Percentiles rank a stretch among this genome's conserved stretches.
phyloP scores from a whole-genome alignment of 2,888 invertebrate species.

The Philereme transversata region DNA sequence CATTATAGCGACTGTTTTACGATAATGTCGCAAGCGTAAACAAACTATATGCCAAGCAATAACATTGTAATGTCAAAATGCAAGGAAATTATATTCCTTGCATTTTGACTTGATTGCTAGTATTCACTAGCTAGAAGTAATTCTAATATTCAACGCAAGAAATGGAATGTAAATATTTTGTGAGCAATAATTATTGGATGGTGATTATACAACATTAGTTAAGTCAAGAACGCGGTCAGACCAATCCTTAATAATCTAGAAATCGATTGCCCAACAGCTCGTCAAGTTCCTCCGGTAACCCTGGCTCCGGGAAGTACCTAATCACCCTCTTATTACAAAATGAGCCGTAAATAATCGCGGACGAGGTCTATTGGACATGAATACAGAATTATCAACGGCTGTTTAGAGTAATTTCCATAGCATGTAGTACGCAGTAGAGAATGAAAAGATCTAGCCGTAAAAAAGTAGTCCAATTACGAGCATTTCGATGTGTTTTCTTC shows the following conservation, averaged over 20 bases:
- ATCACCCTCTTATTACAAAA: constrained; percentile 46
- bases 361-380: constrained; percentile 43
- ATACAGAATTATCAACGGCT: constrained; percentile 39
- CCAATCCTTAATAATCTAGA: constrained; percentile 36
- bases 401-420: constrained; percentile 26
- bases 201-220: constrained; percentile 14
- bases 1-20: constrained; percentile 8
- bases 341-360: constrained; percentile 42
- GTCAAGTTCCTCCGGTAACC: constrained; percentile 42
- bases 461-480: constrained; percentile 25
- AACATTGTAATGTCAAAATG: constrained; percentile 3
- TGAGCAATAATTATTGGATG: constrained; percentile 21
- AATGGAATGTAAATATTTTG: constrained; percentile 13
- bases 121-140: background rate
- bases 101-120: too few relatives aligned
- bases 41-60: background rate
- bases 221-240: constrained; percentile 32
- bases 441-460: constrained; percentile 27
- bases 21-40: constrained; percentile 10
- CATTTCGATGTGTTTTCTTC: background rate
- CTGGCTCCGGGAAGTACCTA: constrained; percentile 44
- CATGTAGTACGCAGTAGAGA: constrained; percentile 18
- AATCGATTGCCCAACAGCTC: constrained; percentile 34
- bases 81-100: too few relatives aligned
- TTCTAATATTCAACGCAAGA: background rate